phyloP scores from a whole-genome alignment of 2,113 vertebrate species.

The Rhea pennata region DNA sequence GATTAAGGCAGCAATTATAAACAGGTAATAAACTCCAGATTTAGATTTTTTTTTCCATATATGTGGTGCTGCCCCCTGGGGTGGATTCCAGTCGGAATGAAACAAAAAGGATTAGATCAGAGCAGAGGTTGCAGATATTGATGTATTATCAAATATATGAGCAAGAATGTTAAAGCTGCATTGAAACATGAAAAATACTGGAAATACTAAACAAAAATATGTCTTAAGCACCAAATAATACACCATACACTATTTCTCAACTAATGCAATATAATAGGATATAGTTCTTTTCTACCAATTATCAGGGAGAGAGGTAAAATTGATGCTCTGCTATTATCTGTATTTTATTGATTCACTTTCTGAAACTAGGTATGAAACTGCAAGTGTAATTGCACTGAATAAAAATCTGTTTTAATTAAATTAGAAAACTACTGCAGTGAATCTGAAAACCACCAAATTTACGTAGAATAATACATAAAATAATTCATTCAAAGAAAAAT shows the following conservation, averaged over 20 bases:
- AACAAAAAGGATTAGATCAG: neutral
- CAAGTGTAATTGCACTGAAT: neutral
- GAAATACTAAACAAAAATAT: neutral
- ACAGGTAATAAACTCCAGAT: neutral
- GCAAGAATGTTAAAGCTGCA: neutral
- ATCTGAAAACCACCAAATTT: neutral
- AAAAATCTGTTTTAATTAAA: neutral
- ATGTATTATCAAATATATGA: neutral
- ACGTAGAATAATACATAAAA: neutral
- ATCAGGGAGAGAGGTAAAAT: neutral
- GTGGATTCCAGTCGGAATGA: neutral
- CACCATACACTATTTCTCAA: neutral
- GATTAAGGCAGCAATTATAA: neutral
- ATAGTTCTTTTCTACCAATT: neutral
- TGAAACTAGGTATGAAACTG: neutral
- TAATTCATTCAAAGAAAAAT: neutral
- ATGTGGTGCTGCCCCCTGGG: neutral
- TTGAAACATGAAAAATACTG: neutral
- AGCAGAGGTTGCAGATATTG: neutral
- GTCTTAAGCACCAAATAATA: neutral
- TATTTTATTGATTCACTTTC: neutral
- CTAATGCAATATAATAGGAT: neutral
- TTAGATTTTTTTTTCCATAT: neutral
- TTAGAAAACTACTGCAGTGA: neutral
- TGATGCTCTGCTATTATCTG: neutral